A percentile compares a stretch with the other conserved stretches of the same genome.
Conservation (phyloP, 2,888 invertebrate species). For the Platerodrilus igneus region DNA sequence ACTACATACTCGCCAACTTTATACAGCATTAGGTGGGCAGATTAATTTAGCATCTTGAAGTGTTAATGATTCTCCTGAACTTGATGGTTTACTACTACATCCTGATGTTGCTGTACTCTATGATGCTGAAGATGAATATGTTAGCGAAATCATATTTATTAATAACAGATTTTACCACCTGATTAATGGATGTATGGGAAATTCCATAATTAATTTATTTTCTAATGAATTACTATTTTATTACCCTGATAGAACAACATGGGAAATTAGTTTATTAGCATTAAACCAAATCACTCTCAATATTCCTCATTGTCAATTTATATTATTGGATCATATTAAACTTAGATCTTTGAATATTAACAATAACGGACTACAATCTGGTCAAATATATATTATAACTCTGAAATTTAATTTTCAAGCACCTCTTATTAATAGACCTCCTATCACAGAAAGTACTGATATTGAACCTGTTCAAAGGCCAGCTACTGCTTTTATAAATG, state of each 20-base stretch:
- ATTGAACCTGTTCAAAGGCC: too few species aligned
- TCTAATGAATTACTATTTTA: conserved; percentile 38
- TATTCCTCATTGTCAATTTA: conserved; percentile 42
- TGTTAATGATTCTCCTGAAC: conserved; percentile 36
- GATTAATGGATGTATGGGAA: conserved; percentile 32
- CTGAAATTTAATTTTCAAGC: too few species aligned
- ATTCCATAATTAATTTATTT: conserved; percentile 33
- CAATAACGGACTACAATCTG: too few species aligned
- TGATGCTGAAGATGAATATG: conserved; percentile 37
- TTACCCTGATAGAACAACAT: conserved; percentile 23
- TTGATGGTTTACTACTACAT: conserved; percentile 42
- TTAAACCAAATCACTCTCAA: conserved; percentile 41
- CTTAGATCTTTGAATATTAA: too few species aligned
- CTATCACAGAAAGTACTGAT: too few species aligned
- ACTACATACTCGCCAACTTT: conserved; percentile 42
- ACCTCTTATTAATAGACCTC: too few species aligned
- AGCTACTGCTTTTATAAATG: too few species aligned
- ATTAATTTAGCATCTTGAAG: conserved; percentile 39
- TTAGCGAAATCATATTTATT: conserved; percentile 28
- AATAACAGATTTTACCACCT: conserved; percentile 42
- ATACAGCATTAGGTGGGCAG: conserved; percentile 32
- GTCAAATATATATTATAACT: too few species aligned
- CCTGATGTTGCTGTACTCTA: conserved; percentile 38
- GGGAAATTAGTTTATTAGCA: conserved; percentile 28
- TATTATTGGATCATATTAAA: conserved; percentile 31